Base-by-base conservation (phyloP, 2,888 invertebrate genomes). In the Tinea semifulvella region DNA sequence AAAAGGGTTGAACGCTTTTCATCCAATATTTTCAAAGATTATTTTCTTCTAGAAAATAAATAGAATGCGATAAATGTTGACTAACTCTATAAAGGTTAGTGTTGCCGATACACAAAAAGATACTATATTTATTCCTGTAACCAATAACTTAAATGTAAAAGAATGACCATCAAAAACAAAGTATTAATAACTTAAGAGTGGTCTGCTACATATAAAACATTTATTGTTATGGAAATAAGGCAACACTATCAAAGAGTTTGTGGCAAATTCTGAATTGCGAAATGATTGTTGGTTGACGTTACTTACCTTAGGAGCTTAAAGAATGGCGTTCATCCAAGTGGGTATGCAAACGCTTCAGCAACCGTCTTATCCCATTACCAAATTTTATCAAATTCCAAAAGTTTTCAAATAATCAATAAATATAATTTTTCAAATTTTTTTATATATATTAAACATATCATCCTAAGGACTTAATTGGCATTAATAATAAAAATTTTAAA, bases 291-390 rank as follows among this genome's bases (percentile, higher is more conserved):
- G 13, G 40, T 22, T 20, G 22, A 52, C 58, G 59, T 58, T 61
- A 56, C 74, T 76, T 65, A 79, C 79, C 79, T 80, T 71, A 72
- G 72, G 60, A 67, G 67, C 63, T 61, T 69, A 65, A 63, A 61
- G 68, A 60, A 74, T 80, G 79, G 80, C 76, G 72, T 74, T 73
- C 79, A 79, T 79, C 79, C 80, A 79, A 80, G 63, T 69, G 61
- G 61, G 60, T 63, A 65, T 61, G 61, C 56, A 62, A 63, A 66
- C 70, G 68, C 65, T 60, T 63, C 63, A 74, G 70, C 70, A 68
- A 67, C 70, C 71, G 72, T 75, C 73, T 72, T 75, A 71, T 61
- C 59, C 65, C 57, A 58, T 57, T 53, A 56, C 55, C 52, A 62
- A 60, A 64, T 62, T 62, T 67, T 56, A 63, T 56, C 64, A 36